Evolutionary conservation across 2,797 vertebrate species (phyloP).

Genomic region (Chiroxiphia lanceolata): DNA sequence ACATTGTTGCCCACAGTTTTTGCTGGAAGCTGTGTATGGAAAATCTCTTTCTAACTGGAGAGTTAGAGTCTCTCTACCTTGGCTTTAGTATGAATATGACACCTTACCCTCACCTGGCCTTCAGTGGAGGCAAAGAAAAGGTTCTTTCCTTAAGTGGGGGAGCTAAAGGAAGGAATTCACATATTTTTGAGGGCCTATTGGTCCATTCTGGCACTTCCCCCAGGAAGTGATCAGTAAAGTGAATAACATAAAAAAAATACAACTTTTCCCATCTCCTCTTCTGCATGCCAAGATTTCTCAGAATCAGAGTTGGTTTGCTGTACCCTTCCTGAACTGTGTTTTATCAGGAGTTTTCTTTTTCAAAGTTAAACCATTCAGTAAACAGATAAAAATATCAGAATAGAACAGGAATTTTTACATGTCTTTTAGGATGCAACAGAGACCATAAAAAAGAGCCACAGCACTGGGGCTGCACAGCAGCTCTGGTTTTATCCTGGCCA

Average conservation of each 20-base stretch:
- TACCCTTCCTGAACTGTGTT: not conserved
- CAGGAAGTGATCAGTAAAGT: not conserved
- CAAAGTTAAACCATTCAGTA: not conserved
- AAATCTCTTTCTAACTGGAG: not conserved
- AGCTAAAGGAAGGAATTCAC: not conserved
- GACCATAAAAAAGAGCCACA: not conserved
- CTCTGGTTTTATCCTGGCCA: not conserved
- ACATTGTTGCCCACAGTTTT: not conserved
- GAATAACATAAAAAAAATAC: not conserved
- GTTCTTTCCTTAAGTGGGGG: not conserved
- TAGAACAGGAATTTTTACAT: not conserved
- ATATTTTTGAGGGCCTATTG: not conserved
- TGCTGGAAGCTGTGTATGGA: not conserved
- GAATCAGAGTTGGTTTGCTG: not conserved
- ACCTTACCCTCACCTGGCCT: not conserved
- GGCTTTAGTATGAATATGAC: not conserved
- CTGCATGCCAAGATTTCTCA: not conserved
- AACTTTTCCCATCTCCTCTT: not conserved
- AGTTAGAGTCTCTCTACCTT: not conserved
- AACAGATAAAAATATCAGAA: not conserved
- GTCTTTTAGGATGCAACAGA: not conserved
- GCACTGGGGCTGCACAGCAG: not conserved
- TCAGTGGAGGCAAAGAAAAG: not conserved
- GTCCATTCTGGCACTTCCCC: not conserved
- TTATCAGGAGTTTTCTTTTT: not conserved